Conservation (phyloP, 2,888 invertebrate genomes). For the Didymodactylos carnosus region DNA sequence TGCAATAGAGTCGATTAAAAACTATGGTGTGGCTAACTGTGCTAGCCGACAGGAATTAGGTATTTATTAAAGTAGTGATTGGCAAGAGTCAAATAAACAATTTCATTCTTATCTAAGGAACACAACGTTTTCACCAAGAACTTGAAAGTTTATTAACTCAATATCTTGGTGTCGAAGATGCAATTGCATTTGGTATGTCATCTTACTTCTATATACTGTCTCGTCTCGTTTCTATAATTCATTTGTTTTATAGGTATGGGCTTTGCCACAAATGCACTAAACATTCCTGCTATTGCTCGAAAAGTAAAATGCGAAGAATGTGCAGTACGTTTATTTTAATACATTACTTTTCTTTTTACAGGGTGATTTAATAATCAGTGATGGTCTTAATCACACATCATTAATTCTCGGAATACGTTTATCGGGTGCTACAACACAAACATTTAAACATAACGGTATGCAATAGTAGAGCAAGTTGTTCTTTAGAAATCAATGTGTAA, state of each 20-base stretch:
- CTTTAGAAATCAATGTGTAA: background rate
- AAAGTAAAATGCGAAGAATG: conserved; percentile 36
- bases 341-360: conserved; percentile 18
- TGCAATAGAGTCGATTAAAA: conserved; percentile 47
- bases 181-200: conserved; percentile 76
- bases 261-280: conserved; percentile 85
- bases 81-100: background rate
- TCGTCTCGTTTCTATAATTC: too few relatives aligned
- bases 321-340: background rate
- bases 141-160: conserved; percentile 62
- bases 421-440: conserved; percentile 60
- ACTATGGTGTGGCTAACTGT: conserved; percentile 54
- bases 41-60: conserved; percentile 65
- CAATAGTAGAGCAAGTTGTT: too few relatives aligned
- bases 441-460: conserved; percentile 49
- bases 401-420: conserved; percentile 75
- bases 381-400: conserved; percentile 90
- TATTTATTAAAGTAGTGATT: conserved; percentile 19
- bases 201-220: too few relatives aligned
- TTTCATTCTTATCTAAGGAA: background rate
- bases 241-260: too few relatives aligned
- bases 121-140: conserved; percentile 27
- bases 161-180: conserved; percentile 76
- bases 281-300: conserved; percentile 64
- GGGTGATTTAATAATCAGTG: conserved; percentile 72